Evolutionary conservation across 1,140 invertebrate genomes (phyloP).

Genomic region (Dendroctonus ponderosae): DNA sequence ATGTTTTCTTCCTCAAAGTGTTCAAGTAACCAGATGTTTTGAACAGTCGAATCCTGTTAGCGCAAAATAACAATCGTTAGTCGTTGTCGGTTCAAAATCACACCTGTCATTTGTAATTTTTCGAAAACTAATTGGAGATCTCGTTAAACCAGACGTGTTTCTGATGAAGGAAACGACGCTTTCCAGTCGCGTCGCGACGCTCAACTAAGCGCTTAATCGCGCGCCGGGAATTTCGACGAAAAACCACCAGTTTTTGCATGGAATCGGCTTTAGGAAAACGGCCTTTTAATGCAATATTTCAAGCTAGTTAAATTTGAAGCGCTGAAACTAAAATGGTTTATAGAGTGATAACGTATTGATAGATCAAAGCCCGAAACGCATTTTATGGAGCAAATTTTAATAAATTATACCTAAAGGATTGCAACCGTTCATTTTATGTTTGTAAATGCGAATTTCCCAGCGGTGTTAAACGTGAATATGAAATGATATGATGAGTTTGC

Average conservation of each 20-base stretch:
- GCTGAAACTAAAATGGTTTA: neutral
- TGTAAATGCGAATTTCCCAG: too few species aligned
- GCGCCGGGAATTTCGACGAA: conserved; percentile 9
- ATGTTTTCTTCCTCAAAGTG: conserved; percentile 5
- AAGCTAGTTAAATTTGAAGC: neutral
- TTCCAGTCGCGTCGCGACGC: conserved; percentile 27
- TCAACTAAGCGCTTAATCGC: conserved; percentile 17
- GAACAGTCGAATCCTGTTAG: too few species aligned
- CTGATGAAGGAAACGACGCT: conserved; percentile 11
- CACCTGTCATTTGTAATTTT: conserved; percentile 14
- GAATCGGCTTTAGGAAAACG: neutral
- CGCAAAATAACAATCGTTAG: too few species aligned
- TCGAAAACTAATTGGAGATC: conserved; percentile 7
- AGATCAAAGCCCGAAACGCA: too few species aligned
- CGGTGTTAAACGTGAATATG: too few species aligned
- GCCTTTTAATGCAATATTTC: neutral
- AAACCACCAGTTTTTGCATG: conserved; percentile 12
- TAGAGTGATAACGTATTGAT: too few species aligned
- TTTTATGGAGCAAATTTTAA: too few species aligned
- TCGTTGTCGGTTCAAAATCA: neutral
- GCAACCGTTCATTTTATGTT: too few species aligned
- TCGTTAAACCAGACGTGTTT: conserved; percentile 7
- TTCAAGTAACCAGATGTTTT: neutral
- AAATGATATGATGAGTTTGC: too few species aligned
- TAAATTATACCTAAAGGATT: too few species aligned